Base-by-base conservation (phyloP, 2,113 vertebrate species). In the Morone chrysops region DNA sequence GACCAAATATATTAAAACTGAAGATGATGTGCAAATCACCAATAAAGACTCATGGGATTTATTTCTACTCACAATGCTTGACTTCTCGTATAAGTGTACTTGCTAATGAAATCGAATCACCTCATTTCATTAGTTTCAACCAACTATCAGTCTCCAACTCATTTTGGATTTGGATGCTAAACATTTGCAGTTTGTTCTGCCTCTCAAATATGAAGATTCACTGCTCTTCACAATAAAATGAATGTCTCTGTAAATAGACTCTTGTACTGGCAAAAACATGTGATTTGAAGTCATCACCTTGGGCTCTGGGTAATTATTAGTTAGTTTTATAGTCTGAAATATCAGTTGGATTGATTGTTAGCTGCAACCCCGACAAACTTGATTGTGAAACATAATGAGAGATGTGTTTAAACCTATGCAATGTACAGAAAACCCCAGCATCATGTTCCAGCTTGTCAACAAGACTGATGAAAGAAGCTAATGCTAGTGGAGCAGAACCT, bases 361-460 rank as follows among this genome's bases (percentile, higher is more conserved):
- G 36, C 31, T 43, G 13, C 47, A 69, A 16, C 25, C 2, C 16
- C 47, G 11, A 57, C 25, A 14, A 60, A 11, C 43, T 45, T 45
- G 5, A 41, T 41, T 41, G 8, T 41, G 1, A 47, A 47, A 47
- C 3, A 3, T 25, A 2, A 8, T 0, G 18, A 17, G 12, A 31
- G 47, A 45, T 54, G 18, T 45, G 20, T 41, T 62, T 68, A 56
- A 69, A 50, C 9, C 0, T 12, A 38, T 56, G 4, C 1, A 1
- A 38, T 48, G 6, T 14, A 47, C 1, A 75, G 20, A 70, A 78
- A 81, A 84, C 10, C 59, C 54, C 41, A 40, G 17, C 71, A 25
- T 83, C 59, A 75, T 20, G 48, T 75, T 48, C 70, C 70, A 57
- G 50, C 57, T 45, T 25, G 74, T 60, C 40, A 11, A 18, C 25